A percentile compares a stretch with the other conserved stretches of the same genome.
Evolutionary conservation across 1,140 invertebrate genomes (phyloP).

Genomic region (Alviniconcha marisindica): DNA sequence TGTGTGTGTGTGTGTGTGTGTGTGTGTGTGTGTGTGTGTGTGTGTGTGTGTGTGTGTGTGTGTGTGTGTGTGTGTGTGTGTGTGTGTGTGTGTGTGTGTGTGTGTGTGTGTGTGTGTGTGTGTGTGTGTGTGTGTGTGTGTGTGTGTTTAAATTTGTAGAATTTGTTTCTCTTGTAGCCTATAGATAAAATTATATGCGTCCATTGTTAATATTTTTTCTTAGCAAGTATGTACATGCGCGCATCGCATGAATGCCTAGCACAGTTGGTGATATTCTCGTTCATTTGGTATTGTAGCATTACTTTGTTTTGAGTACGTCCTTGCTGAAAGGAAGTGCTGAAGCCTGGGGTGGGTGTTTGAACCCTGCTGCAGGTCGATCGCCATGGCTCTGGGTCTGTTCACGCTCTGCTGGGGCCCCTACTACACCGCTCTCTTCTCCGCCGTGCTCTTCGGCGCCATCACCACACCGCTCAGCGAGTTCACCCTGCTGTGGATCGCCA

Average conservation of each 20-base stretch:
- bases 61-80: constrained; percentile 16
- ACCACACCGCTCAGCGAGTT: constrained; percentile 1
- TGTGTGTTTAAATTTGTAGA: too few species aligned
- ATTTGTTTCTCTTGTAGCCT: too few species aligned
- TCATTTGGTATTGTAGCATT: too few species aligned
- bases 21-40: neutral
- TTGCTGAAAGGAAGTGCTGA: too few species aligned
- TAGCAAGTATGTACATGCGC: too few species aligned
- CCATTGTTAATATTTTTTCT: too few species aligned
- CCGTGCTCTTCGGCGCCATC: neutral
- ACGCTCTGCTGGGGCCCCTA: constrained; percentile 29
- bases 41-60: constrained; percentile 17
- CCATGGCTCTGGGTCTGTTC: constrained; percentile 11
- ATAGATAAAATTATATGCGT: too few species aligned
- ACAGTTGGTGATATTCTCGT: too few species aligned
- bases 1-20: too few species aligned
- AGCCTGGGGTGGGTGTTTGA: too few species aligned
- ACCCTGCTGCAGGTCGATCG: constrained; percentile 5
- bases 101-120: neutral
- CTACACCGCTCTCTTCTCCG: constrained; percentile 23
- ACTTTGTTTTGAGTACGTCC: too few species aligned
- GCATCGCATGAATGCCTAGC: too few species aligned
- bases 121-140: constrained; percentile 5
- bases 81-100: constrained; percentile 16
- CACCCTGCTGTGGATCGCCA: constrained; percentile 18